phyloP scores from a whole-genome alignment of 2,797 vertebrate genomes.

The Martes flavigula region DNA sequence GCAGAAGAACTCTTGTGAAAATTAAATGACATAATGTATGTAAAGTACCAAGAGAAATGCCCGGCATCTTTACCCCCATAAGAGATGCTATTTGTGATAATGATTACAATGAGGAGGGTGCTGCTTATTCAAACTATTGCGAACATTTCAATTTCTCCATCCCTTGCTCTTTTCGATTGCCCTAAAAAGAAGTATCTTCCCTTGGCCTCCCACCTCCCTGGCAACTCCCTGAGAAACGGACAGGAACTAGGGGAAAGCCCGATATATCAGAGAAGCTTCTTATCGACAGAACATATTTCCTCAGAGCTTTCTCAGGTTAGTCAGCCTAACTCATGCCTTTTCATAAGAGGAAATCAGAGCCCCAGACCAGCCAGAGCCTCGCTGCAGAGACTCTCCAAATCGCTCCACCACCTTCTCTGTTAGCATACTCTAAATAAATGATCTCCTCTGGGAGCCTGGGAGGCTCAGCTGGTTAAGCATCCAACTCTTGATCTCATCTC shows the following conservation, averaged over 20 bases:
- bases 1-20: not conserved
- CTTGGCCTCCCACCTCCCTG: not conserved
- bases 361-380: not conserved
- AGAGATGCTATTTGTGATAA: not conserved
- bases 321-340: not conserved
- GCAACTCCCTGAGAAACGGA: not conserved
- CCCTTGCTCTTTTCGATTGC: not conserved
- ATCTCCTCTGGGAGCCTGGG: not conserved
- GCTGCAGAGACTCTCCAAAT: not conserved
- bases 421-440: not conserved
- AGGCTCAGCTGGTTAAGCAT: not conserved
- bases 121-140: not conserved
- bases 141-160: conserved; percentile 14
- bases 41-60: not conserved
- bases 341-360: not conserved
- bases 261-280: not conserved
- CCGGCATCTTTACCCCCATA: not conserved
- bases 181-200: not conserved
- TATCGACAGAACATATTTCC: not conserved
- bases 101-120: not conserved
- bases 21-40: not conserved
- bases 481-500: not conserved
- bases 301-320: not conserved
- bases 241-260: not conserved
- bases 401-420: not conserved